Evolutionary conservation across 2,113 vertebrate genomes (phyloP).

Genomic region (Melanostigma gelatinosum): DNA sequence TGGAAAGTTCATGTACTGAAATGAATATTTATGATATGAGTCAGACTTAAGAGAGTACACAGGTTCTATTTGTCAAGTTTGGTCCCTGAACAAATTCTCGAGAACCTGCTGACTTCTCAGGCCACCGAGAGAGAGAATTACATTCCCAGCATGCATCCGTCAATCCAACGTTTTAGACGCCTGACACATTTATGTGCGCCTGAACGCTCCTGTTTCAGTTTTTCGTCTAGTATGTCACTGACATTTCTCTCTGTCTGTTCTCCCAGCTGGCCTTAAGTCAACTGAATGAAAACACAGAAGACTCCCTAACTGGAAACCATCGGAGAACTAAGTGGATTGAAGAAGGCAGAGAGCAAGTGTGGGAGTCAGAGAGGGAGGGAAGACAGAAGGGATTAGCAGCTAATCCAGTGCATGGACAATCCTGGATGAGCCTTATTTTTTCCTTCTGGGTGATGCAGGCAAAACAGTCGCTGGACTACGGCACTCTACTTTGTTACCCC

Average conservation of each 20-base stretch:
- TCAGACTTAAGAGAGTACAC: neutral
- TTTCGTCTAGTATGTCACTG: conserved; percentile 26
- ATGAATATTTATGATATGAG: neutral
- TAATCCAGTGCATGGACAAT: conserved; percentile 79
- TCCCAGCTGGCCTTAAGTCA: conserved; percentile 55
- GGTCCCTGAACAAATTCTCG: neutral
- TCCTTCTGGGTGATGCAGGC: conserved; percentile 54
- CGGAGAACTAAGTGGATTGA: conserved; percentile 75
- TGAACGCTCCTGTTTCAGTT: conserved; percentile 27
- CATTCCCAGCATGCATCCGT: conserved; percentile 19
- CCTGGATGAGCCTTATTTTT: conserved; percentile 60
- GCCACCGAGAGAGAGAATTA: conserved; percentile 5
- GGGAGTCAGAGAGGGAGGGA: conserved; percentile 57
- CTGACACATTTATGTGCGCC: conserved; percentile 29
- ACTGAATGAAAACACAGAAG: conserved; percentile 58
- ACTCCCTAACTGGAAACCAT: conserved; percentile 51
- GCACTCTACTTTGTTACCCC: conserved; percentile 37
- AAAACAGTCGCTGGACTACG: conserved; percentile 69
- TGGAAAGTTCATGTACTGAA: neutral
- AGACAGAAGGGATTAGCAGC: conserved; percentile 68
- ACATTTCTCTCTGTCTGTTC: conserved; percentile 35
- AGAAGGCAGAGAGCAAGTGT: conserved; percentile 63
- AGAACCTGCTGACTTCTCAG: conserved; percentile 15
- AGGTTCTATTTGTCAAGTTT: conserved; percentile 11
- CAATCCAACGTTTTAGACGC: conserved; percentile 3